Conservation (phyloP, 2,888 invertebrate genomes). For the Ariolimax columbianus region DNA sequence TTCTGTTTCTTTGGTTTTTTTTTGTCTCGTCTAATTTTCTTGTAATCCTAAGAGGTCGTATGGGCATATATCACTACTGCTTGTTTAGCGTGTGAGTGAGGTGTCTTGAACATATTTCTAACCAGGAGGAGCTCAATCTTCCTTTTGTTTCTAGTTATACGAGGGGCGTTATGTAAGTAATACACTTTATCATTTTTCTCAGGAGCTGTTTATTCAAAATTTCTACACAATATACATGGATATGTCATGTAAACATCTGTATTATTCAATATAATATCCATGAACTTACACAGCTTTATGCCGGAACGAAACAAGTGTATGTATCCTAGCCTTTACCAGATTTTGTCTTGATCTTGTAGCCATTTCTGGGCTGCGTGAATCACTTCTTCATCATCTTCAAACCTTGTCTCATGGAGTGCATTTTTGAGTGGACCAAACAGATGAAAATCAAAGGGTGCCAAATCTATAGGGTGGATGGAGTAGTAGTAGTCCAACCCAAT, state of each 20-base stretch:
- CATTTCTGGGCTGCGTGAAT: neutral
- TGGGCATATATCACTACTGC: too few species aligned
- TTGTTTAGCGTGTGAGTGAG: too few species aligned
- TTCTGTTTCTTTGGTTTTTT: too few species aligned
- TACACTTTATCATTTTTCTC: neutral
- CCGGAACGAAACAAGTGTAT: neutral
- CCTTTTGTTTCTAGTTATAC: too few species aligned
- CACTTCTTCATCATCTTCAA: neutral
- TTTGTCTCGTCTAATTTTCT: too few species aligned
- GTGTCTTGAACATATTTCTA: too few species aligned
- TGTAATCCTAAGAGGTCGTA: too few species aligned
- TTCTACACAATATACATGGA: neutral
- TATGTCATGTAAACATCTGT: neutral
- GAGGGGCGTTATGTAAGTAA: too few species aligned
- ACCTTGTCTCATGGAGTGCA: neutral
- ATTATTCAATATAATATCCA: neutral
- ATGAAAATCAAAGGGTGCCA: neutral
- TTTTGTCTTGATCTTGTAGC: neutral
- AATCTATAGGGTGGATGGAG: slow-evolving; percentile 1
- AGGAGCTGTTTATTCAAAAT: neutral
- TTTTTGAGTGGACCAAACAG: neutral
- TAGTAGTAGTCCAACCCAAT: neutral
- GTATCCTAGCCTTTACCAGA: neutral
- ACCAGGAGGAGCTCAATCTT: too few species aligned
- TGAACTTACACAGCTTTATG: neutral